phyloP scores from a whole-genome alignment of 2,113 vertebrate genomes.

The Rhegmatorhina hoffmannsi region DNA sequence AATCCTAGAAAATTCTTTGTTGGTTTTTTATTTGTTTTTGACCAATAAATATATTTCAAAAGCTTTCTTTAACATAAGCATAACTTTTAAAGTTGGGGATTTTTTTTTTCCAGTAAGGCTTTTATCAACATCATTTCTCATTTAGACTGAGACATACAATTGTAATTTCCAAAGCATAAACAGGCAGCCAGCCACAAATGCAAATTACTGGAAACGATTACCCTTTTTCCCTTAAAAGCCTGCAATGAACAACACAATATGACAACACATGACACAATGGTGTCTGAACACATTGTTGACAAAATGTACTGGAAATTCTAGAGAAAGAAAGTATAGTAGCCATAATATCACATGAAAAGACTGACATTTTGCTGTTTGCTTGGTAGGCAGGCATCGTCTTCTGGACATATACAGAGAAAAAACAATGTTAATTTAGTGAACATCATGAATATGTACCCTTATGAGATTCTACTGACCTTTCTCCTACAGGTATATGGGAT shows the following conservation, averaged over 20 bases:
- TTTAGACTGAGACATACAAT: not conserved
- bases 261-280: not conserved
- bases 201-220: not conserved
- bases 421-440: not conserved
- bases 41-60: not conserved
- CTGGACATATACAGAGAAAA: not conserved
- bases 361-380: not conserved
- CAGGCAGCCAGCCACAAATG: not conserved
- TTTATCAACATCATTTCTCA: not conserved
- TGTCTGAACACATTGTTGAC: not conserved
- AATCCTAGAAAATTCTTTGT: not conserved
- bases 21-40: not conserved
- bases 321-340: not conserved
- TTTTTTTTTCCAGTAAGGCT: not conserved
- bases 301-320: not conserved
- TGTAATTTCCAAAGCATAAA: constrained; percentile 5
- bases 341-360: not conserved
- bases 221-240: not conserved
- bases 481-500: not conserved
- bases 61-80: not conserved
- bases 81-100: not conserved
- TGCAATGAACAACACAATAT: not conserved
- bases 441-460: not conserved
- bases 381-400: not conserved
- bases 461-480: not conserved